These are phyloP conservation scores for Copidosoma aretas DNA, from an alignment of 2,888 invertebrate genomes.

Conservation along the genomic window DNA sequence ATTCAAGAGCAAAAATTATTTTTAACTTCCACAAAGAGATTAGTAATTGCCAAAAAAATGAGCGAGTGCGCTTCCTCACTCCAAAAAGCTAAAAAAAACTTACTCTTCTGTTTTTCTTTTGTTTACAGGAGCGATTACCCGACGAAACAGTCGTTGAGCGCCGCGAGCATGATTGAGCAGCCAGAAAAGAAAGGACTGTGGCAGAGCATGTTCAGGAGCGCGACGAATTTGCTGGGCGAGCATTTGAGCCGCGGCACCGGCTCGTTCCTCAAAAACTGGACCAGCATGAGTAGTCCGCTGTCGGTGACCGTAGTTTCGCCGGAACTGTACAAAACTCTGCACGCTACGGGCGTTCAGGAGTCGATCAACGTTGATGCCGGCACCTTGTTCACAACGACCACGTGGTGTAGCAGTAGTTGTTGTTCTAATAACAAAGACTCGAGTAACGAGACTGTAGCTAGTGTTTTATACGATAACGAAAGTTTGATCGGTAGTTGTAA, in stretches of 20 bases:
- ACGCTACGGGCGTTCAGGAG: constrained; percentile 41
- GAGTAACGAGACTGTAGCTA: constrained; percentile 16
- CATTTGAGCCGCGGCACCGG: constrained; percentile 46
- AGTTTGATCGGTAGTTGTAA: constrained; percentile 23
- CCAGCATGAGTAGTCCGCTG: constrained; percentile 47
- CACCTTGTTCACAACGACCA: not conserved
- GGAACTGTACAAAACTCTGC: constrained; percentile 48
- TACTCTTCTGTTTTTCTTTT: not conserved
- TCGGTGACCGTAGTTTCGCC: constrained; percentile 52
- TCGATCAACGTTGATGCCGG: constrained; percentile 7
- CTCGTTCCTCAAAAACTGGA: constrained; percentile 41
- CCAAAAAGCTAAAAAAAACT: not conserved
- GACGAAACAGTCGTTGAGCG: constrained; percentile 35
- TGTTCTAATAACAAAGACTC: constrained; percentile 13
- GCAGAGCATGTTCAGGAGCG: constrained; percentile 44
- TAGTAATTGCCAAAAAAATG: not conserved
- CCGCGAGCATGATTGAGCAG: constrained; percentile 4
- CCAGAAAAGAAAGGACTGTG: constrained; percentile 47
- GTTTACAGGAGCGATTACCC: constrained; percentile 36
- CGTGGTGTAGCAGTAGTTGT: not conserved
- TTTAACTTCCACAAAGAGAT: not conserved
- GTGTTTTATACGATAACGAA: constrained; percentile 32
- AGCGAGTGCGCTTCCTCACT: not conserved
- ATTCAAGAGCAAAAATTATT: not conserved
- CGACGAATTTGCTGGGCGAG: constrained; percentile 45